Base-by-base conservation (phyloP, 1,140 invertebrate species). In the Polyergus mexicanus region DNA sequence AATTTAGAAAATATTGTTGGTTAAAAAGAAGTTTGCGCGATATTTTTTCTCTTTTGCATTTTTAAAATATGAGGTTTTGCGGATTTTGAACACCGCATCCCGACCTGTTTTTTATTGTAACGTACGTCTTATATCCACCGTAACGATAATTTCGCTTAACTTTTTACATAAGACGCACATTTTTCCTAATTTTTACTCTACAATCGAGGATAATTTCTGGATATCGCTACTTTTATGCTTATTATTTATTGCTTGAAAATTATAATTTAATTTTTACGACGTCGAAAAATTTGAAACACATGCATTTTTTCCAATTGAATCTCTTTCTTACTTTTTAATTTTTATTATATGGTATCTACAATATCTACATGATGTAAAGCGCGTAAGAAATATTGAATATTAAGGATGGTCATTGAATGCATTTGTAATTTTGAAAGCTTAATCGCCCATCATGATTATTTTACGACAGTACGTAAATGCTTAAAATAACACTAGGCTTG, bases 51-150 rank as follows among this genome's bases (percentile, higher is more conserved):
- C 47, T 41, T 68, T 68, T 66, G 11, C 7, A 19, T 25, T n/a
- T 68, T 38, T 41, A 13, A 35, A 47, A 13, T 38, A n/a, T 41
- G 2, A 35, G 5, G 56, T 25, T 35, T 41, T 54, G 22, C 35
- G 35, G 78, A 72, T 32, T 58, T 83, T 22, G 3, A 58, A 60
- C 10, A 22, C 35, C 78, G 62, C 78, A 72, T 81, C 78, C 66
- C 44, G 2, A 38, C 5, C 11, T 66, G 35, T 5, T 56, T 72
- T 60, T 72, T 72, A 19, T 51, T 54, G 19, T 58, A 32, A 4
- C 44, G 16, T 32, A 7, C 32, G 16, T 58, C 3, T 72, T 19
- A 38, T 41, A 47, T 83, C 54, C 51, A 68, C 19, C 19, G 13
- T n/a, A 25, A 72, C 16, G 5, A 71, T 10, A 38, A 68, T 25